phyloP scores from a whole-genome alignment of 2,797 vertebrate genomes.

The Microhierax caerulescens region DNA sequence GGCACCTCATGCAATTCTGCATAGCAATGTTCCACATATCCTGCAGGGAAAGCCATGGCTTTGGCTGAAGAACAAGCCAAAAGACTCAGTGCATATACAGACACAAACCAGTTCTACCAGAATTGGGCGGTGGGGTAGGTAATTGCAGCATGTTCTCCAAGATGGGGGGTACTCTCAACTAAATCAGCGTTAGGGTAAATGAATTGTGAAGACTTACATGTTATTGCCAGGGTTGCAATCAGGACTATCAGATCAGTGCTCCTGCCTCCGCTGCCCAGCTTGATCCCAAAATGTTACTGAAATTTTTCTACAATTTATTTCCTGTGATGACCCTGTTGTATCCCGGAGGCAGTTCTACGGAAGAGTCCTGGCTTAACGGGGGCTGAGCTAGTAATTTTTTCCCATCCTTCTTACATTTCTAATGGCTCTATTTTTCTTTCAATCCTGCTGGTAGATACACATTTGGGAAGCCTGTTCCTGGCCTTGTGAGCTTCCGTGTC shows the following conservation, averaged over 20 bases:
- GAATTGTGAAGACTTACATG: neutral
- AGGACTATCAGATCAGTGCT: neutral
- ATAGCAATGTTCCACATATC: neutral
- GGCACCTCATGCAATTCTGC: rapidly evolving
- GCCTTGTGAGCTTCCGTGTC: constrained; percentile 40
- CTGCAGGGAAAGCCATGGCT: neutral
- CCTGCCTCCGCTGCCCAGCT: neutral
- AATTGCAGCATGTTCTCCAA: neutral
- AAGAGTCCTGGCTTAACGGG: neutral
- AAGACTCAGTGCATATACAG: neutral
- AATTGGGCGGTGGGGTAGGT: neutral
- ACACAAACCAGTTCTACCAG: neutral
- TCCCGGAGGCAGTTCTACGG: neutral
- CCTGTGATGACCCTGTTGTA: neutral
- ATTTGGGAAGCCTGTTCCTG: constrained; percentile 75
- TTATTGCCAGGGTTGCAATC: neutral
- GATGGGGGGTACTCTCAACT: neutral
- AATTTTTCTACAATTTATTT: neutral
- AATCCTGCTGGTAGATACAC: constrained; percentile 69
- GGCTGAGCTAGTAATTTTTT: neutral
- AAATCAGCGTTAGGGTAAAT: neutral
- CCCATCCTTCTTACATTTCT: neutral
- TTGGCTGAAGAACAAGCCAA: neutral
- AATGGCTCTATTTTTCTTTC: neutral
- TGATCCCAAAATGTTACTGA: neutral